phyloP scores from a whole-genome alignment of 2,888 invertebrate species.

The Frankliniella intonsa region DNA sequence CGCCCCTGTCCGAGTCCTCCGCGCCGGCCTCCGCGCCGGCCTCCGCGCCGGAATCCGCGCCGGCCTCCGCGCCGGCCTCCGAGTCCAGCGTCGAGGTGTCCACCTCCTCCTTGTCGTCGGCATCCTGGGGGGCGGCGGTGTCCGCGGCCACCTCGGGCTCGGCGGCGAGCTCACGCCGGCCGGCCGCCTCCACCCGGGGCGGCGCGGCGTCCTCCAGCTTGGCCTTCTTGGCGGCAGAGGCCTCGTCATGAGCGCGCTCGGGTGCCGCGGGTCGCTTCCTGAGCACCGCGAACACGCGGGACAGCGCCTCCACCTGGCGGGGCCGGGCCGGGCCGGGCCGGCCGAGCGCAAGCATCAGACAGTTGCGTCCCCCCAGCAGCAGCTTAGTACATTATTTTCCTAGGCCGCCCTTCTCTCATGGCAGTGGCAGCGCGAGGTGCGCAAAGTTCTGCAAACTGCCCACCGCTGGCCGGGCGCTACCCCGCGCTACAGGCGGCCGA shows the following conservation, averaged over 20 bases:
- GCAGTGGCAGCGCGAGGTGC: too few species aligned
- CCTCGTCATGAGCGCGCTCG: neutral
- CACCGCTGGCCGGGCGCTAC: neutral
- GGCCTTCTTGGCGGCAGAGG: neutral
- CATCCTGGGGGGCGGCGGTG: neutral
- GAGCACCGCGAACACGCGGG: neutral
- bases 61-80: neutral
- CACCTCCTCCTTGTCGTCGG: neutral
- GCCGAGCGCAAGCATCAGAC: too few species aligned
- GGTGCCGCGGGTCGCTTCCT: neutral
- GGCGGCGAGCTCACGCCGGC: neutral
- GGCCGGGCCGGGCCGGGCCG: too few species aligned
- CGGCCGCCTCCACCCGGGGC: neutral
- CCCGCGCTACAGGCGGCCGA: neutral
- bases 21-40: too few species aligned
- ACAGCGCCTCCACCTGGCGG: neutral
- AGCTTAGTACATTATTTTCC: too few species aligned
- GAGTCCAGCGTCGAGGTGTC: neutral
- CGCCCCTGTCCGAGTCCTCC: too few species aligned
- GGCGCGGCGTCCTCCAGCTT: conserved; percentile 5
- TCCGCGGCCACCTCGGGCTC: neutral
- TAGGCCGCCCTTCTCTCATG: too few species aligned
- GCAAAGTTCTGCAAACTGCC: too few species aligned
- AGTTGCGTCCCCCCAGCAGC: too few species aligned
- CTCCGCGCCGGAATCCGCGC: too few species aligned